Evolutionary conservation across 1,140 invertebrate genomes (phyloP), one percentile per base, ranked within the genome.

Genomic region (Amphibalanus amphitrite): DNA sequence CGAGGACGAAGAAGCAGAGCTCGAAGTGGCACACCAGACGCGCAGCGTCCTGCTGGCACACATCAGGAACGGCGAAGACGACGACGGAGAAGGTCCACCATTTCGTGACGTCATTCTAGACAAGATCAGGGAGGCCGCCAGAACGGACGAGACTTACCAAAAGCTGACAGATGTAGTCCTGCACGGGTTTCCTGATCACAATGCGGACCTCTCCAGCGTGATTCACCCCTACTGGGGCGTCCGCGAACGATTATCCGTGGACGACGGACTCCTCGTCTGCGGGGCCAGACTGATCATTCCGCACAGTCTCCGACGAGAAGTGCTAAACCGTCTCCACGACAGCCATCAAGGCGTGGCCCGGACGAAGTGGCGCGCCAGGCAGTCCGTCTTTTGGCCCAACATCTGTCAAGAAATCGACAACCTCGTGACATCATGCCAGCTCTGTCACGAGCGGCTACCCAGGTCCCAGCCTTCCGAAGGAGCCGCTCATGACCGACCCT

Each of bases 321-420:
- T n/a, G 30, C 29, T 70, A 28, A 47, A 70, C 25, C 70, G n/a
- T 8, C 69, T 29, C 8, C 69, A 70, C 29, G 69, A 70, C 29
- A 26, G 69, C 69, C 69, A 70, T n/a, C 69, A 47, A 26, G 69
- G 69, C 8, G 29, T 47, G 8, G 69, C 8, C 33, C 30, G 30
- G n/a, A 70, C 69, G 10, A n/a, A 29, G 69, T 29, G 29, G 26
- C 69, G 69, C 3, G 29, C 69, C 25, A 3, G n/a, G n/a, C 29
- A 70, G 29, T 38, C 8, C n/a, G 69, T 38, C 3, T 70, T 13
- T 17, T 70, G 69, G 69, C 70, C 33, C 10, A 69, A 69, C 33
- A 71, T 47, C 25, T 8, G 64, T n/a, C 8, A 15, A 6, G 70
- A 71, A 15, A 71, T 71, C 28, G 70, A 3, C 25, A 71, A 30